Conservation (phyloP, 2,888 invertebrate species). For the Yponomeuta evonymella region DNA sequence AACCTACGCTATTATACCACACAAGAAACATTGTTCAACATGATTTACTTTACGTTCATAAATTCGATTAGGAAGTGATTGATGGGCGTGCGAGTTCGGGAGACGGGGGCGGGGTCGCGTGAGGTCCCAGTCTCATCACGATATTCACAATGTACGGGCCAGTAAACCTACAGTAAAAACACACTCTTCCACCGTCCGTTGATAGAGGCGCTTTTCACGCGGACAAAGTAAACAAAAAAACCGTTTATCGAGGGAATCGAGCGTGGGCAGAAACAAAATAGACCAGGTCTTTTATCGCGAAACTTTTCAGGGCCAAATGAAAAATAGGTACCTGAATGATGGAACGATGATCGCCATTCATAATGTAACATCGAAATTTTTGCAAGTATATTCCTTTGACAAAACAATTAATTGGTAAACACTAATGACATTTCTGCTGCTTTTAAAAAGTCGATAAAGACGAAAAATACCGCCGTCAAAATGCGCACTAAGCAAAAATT, state of each 20-base stretch:
- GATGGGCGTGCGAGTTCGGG: constrained; percentile 37
- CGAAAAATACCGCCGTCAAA: too few relatives aligned
- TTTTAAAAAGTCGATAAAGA: too few relatives aligned
- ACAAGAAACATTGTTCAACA: constrained; percentile 3
- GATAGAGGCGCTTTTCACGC: not conserved
- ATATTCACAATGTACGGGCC: not conserved
- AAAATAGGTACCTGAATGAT: not conserved
- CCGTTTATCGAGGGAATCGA: not conserved
- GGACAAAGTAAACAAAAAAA: not conserved
- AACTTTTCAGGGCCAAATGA: not conserved
- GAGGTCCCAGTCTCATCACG: constrained; percentile 22
- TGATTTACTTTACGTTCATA: constrained; percentile 34
- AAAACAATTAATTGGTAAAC: too few relatives aligned
- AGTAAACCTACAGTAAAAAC: constrained; percentile 23
- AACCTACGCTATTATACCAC: not conserved
- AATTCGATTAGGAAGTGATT: constrained; percentile 63
- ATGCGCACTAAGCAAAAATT: too few relatives aligned
- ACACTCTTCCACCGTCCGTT: not conserved
- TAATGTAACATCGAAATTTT: too few relatives aligned
- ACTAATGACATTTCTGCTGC: too few relatives aligned
- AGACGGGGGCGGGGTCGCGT: constrained; percentile 27
- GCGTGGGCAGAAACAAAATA: not conserved
- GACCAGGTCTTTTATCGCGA: not conserved
- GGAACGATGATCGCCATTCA: too few relatives aligned
- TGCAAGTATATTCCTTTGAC: too few relatives aligned